phyloP scores from a whole-genome alignment of 2,888 invertebrate species.

The Heliconius ismenius region DNA sequence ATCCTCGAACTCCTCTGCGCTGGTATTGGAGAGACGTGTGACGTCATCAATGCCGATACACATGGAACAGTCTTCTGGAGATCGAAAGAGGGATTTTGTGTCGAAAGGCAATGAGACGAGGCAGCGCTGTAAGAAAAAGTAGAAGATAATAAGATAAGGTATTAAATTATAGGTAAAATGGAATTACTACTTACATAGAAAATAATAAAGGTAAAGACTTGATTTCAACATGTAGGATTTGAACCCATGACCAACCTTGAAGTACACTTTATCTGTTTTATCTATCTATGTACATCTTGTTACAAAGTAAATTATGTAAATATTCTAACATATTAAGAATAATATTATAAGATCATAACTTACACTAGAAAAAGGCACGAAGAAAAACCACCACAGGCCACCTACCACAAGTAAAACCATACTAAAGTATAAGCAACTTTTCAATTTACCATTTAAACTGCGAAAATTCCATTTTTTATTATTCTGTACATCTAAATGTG shows the following conservation, averaged over 20 bases:
- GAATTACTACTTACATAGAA: background rate
- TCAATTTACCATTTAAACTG: background rate
- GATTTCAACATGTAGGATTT: background rate
- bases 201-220: background rate
- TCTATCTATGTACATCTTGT: no score
- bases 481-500: constrained; percentile 52
- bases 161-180: background rate
- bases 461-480: constrained; percentile 10
- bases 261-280: no score
- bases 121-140: constrained; percentile 65
- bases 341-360: constrained; percentile 4
- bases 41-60: constrained; percentile 85
- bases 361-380: constrained; percentile 31
- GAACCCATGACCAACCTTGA: background rate
- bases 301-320: no score
- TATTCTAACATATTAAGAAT: background rate
- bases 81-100: constrained; percentile 83
- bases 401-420: constrained; percentile 28
- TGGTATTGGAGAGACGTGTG: constrained; percentile 85
- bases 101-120: constrained; percentile 60
- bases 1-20: constrained; percentile 86
- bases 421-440: constrained; percentile 28
- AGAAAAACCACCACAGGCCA: constrained; percentile 39
- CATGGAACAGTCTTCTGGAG: constrained; percentile 90
- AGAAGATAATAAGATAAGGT: background rate